phyloP scores from a whole-genome alignment of 2,888 invertebrate genomes.

The Autographa pulchrina region DNA sequence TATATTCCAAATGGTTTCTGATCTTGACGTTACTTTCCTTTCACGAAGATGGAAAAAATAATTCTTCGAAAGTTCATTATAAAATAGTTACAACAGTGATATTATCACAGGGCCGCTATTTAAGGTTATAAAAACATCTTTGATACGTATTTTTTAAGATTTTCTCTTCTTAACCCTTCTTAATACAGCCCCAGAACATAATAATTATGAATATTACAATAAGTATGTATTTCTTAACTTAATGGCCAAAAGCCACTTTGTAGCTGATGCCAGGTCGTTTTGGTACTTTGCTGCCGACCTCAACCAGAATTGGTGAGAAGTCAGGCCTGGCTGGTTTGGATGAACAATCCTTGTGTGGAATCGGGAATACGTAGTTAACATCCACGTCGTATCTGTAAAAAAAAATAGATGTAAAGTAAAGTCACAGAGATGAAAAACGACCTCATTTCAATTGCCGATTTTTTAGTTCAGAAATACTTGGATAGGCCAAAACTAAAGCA shows the following conservation, averaged over 20 bases:
- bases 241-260: conserved; percentile 73
- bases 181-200: no score
- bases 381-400: conserved; percentile 93
- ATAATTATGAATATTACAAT: not conserved
- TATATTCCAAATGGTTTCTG: not conserved
- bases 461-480: no score
- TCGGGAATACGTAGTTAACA: conserved; percentile 94
- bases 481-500: no score
- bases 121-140: no score
- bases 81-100: not conserved
- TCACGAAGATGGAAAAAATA: not conserved
- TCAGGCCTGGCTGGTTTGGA: conserved; percentile 77
- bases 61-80: not conserved
- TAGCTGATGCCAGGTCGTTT: conserved; percentile 77
- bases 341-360: conserved; percentile 92
- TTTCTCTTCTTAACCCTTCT: not conserved
- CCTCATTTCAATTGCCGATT: no score
- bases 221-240: conserved; percentile 1
- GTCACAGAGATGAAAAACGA: no score
- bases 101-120: no score
- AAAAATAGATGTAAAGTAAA: not conserved
- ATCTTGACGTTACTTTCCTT: not conserved
- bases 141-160: no score
- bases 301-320: conserved; percentile 77
- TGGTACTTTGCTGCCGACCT: conserved; percentile 77